phyloP scores from a whole-genome alignment of 1,140 invertebrate genomes.

The Drosophila funebris region DNA sequence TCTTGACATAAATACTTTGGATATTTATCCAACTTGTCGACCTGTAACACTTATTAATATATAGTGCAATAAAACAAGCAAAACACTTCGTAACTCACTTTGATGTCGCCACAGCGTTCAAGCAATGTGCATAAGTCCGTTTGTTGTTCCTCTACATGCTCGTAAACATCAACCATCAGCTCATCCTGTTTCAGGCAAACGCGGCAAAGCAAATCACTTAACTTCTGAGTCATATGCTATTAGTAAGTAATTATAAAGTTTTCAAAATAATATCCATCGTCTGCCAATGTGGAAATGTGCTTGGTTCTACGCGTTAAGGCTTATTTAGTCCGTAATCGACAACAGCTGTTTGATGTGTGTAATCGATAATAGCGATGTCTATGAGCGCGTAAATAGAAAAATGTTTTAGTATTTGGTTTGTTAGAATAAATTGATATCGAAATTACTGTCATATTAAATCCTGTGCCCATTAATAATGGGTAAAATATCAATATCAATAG shows the following conservation, averaged over 20 bases:
- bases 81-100: conserved; percentile 18
- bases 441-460: too few species aligned
- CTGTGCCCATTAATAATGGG: too few species aligned
- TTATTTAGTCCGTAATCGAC: conserved; percentile 5
- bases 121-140: conserved; percentile 47
- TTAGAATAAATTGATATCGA: too few species aligned
- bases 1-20: conserved; percentile 60
- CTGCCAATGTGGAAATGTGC: neutral
- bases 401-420: neutral
- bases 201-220: conserved; percentile 42
- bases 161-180: conserved; percentile 51
- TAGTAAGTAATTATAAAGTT: neutral
- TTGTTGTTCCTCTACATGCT: conserved; percentile 54
- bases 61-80: neutral
- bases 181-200: conserved; percentile 59
- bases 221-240: conserved; percentile 1
- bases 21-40: conserved; percentile 27
- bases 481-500: too few species aligned
- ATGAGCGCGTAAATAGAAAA: too few species aligned
- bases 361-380: conserved; percentile 15
- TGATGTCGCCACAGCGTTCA: conserved; percentile 46
- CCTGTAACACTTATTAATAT: conserved; percentile 10
- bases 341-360: neutral
- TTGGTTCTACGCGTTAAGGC: neutral
- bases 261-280: neutral